Conservation (phyloP, 2,888 invertebrate genomes). For the Beris chalybata region DNA sequence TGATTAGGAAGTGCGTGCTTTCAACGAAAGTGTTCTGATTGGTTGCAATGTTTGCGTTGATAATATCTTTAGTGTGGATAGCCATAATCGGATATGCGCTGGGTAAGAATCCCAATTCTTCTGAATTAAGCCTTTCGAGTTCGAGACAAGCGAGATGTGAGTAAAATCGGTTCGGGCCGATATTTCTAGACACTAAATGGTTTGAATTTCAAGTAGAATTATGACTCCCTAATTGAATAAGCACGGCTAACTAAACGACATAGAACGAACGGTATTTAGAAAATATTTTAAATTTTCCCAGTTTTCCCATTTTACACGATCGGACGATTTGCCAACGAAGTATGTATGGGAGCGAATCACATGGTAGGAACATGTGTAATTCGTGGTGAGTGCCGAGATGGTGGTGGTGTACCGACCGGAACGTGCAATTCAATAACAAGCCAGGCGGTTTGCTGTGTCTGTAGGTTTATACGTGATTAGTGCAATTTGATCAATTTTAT, state of each 20-base stretch:
- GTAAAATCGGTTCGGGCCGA: constrained; percentile 25
- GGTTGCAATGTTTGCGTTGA: constrained; percentile 26
- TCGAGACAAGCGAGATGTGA: constrained; percentile 39
- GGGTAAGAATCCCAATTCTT: constrained; percentile 41
- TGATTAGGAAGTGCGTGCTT: too few species aligned
- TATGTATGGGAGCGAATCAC: constrained; percentile 67
- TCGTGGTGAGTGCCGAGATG: constrained; percentile 70
- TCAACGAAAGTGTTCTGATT: too few species aligned
- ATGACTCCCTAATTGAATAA: constrained; percentile 16
- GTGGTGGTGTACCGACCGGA: constrained; percentile 73
- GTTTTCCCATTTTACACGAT: constrained; percentile 73
- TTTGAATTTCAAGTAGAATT: constrained; percentile 15
- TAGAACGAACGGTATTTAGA: constrained; percentile 20
- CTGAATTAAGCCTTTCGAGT: constrained; percentile 27
- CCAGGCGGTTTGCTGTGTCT: constrained; percentile 80
- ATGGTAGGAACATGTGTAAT: constrained; percentile 77
- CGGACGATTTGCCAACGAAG: constrained; percentile 74
- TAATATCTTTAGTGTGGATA: constrained; percentile 34
- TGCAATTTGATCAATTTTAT: background rate
- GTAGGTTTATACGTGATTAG: constrained; percentile 55
- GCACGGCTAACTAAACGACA: constrained; percentile 18
- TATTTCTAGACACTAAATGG: constrained; percentile 3
- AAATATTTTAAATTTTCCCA: constrained; percentile 45
- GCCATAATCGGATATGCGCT: constrained; percentile 41
- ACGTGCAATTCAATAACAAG: constrained; percentile 66